Percentiles rank a stretch among this genome's conserved stretches.
Conservation (phyloP, 53 echinoderm and acorn worm genomes). For the Arbacia lixula region DNA sequence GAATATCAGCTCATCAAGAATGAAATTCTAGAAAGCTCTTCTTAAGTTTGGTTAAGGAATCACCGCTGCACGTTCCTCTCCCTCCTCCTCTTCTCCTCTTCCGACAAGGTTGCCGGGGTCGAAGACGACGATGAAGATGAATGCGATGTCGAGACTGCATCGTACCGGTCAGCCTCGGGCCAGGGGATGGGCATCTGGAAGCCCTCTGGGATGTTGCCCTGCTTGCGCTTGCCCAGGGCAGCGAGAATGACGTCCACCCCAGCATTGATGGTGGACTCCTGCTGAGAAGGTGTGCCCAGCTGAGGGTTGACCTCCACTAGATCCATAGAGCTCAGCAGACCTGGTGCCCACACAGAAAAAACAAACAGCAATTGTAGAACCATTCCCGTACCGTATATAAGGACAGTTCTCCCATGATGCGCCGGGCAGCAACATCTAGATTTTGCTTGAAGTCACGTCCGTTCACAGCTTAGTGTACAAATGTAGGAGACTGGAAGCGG, state of each 20-base stretch:
- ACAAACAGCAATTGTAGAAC: no score
- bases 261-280: constrained; percentile 78
- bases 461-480: no score
- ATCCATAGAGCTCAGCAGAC: constrained; percentile 86
- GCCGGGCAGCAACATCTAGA: no score
- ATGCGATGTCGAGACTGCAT: background rate
- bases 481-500: no score
- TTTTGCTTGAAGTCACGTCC: no score
- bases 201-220: constrained; percentile 73
- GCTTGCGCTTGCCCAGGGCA: constrained; percentile 88
- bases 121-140: background rate
- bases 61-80: constrained; percentile 26
- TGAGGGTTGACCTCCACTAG: constrained; percentile 94
- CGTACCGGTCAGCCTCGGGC: background rate
- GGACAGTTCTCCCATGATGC: no score
- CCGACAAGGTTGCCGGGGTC: background rate
- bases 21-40: no score
- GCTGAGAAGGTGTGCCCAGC: constrained; percentile 73
- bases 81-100: constrained; percentile 27
- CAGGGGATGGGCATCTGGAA: constrained; percentile 69
- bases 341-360: no score
- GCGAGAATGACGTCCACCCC: constrained; percentile 87
- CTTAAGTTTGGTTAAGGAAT: no score
- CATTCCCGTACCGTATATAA: no score
- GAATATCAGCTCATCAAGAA: no score